Conservation (phyloP, 2,113 vertebrate genomes). For the Emydura subglobosa region DNA sequence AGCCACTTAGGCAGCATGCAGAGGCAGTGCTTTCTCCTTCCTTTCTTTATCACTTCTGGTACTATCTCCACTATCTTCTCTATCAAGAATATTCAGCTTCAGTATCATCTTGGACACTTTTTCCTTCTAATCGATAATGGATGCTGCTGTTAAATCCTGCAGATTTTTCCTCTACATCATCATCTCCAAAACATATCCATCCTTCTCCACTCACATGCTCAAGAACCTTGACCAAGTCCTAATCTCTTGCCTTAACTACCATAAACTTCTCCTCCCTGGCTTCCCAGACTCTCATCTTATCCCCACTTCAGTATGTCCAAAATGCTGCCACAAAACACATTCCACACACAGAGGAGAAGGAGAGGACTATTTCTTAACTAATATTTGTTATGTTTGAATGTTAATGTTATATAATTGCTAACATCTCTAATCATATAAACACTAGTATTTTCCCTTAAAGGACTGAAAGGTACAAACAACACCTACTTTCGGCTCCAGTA, state of each 20-base stretch:
- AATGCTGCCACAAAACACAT: background rate
- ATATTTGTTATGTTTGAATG: background rate
- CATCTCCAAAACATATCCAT: background rate
- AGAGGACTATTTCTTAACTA: background rate
- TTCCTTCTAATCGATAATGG: background rate
- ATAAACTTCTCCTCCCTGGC: background rate
- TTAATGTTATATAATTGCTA: background rate
- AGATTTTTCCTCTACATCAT: background rate
- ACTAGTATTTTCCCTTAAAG: background rate
- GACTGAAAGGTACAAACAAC: background rate
- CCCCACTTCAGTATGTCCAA: background rate
- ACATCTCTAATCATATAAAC: background rate
- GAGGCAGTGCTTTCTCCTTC: background rate
- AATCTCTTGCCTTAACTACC: background rate
- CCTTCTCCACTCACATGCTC: background rate
- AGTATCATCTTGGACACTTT: background rate
- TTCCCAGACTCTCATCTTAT: background rate
- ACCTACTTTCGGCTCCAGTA: fast-evolving
- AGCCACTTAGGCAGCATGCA: background rate
- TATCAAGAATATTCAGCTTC: background rate
- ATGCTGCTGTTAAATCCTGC: background rate
- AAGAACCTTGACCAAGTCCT: background rate
- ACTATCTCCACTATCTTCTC: background rate
- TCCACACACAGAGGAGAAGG: background rate
- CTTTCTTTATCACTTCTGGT: background rate